Percentiles rank a stretch among this genome's conserved stretches.
phyloP scores from a whole-genome alignment of 2,113 vertebrate species.

The Microcebus murinus region DNA sequence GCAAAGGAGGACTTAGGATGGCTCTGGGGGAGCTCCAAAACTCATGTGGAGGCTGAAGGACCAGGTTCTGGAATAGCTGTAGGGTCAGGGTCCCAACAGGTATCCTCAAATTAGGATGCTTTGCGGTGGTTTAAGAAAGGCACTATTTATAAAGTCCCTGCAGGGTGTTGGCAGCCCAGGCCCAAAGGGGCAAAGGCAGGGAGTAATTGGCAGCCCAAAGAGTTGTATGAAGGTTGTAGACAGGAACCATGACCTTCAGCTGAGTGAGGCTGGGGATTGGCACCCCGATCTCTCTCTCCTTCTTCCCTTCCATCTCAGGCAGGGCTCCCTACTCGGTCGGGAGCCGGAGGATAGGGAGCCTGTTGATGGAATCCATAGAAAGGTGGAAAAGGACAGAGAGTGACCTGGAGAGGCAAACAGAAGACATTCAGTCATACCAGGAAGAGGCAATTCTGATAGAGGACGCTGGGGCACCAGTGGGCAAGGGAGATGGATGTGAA shows the following conservation, averaged over 20 bases:
- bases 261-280: background rate
- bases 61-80: background rate
- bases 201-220: background rate
- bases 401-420: background rate
- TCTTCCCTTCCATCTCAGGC: background rate
- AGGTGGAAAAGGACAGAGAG: background rate
- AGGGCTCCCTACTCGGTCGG: background rate
- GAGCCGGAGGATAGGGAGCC: background rate
- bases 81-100: background rate
- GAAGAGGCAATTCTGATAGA: background rate
- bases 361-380: background rate
- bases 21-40: background rate
- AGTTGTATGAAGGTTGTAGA: background rate
- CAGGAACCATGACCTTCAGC: background rate
- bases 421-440: background rate
- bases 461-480: fast-evolving
- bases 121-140: background rate
- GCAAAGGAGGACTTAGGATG: background rate
- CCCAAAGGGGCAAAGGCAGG: background rate
- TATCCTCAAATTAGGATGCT: background rate
- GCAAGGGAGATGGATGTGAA: background rate
- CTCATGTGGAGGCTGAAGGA: no score
- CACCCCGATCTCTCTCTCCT: background rate
- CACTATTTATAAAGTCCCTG: background rate
- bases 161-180: background rate